These are phyloP conservation scores for Agapornis roseicollis DNA, from an alignment of 2,113 vertebrate species.

Conservation along the genomic window DNA sequence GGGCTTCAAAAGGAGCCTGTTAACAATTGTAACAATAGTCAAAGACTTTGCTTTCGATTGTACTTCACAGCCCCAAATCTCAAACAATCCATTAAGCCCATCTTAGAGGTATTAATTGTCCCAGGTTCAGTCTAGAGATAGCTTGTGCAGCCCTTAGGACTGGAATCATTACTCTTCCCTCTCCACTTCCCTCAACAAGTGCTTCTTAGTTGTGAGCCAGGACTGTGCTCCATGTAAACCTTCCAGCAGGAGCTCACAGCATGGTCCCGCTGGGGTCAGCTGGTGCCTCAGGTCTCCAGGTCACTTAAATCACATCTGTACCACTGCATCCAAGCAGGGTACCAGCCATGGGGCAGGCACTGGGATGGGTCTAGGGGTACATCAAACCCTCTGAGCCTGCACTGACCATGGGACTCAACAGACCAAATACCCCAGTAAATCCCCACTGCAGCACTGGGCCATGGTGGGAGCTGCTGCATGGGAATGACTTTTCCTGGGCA, in stretches of 20 bases:
- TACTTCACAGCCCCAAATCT: neutral
- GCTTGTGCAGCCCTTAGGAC: neutral
- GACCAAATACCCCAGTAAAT: neutral
- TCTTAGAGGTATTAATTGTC: neutral
- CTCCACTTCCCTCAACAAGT: neutral
- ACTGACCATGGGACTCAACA: accelerated
- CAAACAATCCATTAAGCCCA: neutral
- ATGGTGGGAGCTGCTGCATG: neutral
- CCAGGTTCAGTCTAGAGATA: neutral
- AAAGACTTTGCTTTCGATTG: neutral
- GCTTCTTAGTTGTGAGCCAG: neutral
- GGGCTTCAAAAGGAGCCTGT: slow-evolving; percentile 11
- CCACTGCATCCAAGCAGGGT: accelerated
- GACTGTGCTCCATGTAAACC: neutral
- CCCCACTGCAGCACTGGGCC: neutral
- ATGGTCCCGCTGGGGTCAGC: accelerated
- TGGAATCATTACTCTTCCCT: neutral
- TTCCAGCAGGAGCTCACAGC: neutral
- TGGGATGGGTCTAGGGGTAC: accelerated
- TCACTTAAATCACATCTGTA: neutral
- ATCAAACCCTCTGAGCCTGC: neutral
- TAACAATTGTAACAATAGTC: slow-evolving; percentile 23
- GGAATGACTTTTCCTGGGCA: neutral
- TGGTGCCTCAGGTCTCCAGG: neutral
- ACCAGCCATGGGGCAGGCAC: accelerated